phyloP scores from a whole-genome alignment of 53 echinoderm and acorn worm genomes.

The Temnopleurus reevesii region DNA sequence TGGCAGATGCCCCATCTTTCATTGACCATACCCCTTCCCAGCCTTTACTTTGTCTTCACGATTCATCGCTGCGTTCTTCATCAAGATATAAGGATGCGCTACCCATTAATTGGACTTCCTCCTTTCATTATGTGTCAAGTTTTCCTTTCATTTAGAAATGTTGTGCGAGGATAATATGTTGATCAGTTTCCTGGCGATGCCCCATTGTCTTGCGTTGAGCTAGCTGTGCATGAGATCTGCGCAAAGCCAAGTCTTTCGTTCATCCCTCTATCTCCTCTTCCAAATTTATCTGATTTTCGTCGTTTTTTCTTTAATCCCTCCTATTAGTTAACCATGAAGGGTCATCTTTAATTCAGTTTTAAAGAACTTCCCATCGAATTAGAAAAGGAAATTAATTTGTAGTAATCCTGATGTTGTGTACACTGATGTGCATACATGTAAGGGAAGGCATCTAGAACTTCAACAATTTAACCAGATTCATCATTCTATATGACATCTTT shows the following conservation, averaged over 20 bases:
- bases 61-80: conserved; percentile 20
- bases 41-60: too few relatives aligned
- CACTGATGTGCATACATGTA: too few relatives aligned
- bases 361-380: not conserved
- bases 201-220: not conserved
- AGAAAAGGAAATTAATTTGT: not conserved
- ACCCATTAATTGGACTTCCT: conserved; percentile 60
- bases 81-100: conserved; percentile 50
- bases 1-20: conserved; percentile 26
- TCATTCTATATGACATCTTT: too few relatives aligned
- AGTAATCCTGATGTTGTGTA: not conserved
- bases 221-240: not conserved
- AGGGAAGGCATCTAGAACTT: too few relatives aligned
- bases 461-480: too few relatives aligned
- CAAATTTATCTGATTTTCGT: not conserved
- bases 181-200: conserved; percentile 20
- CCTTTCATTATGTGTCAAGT: conserved; percentile 40
- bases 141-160: conserved; percentile 3
- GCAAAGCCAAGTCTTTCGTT: not conserved
- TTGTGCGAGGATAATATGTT: conserved; percentile 9
- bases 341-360: not conserved
- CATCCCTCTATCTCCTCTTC: not conserved
- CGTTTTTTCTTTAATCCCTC: not conserved
- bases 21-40: conserved; percentile 22
- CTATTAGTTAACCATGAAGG: not conserved